Conservation (phyloP, 92 coral and sea anemone genomes). For the Actinernus sp. region DNA sequence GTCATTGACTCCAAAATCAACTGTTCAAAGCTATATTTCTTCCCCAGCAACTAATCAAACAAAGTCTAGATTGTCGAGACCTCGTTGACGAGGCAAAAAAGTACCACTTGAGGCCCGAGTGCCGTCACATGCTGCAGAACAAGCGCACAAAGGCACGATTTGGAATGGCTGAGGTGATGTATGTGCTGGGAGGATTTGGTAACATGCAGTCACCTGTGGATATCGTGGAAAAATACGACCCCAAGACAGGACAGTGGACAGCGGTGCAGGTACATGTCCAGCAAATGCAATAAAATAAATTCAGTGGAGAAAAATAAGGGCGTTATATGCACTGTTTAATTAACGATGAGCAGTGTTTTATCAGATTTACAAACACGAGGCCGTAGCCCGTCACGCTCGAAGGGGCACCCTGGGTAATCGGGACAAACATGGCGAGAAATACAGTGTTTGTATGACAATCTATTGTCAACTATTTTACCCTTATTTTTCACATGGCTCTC, state of each 20-base stretch:
- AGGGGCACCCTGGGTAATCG: too few species aligned
- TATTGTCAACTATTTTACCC: too few species aligned
- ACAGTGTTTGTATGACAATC: too few species aligned
- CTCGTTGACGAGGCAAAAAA: conserved; percentile 96
- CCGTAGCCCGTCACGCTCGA: too few species aligned
- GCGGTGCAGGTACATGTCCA: conserved; percentile 58
- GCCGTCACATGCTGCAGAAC: conserved; percentile 86
- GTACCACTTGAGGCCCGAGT: conserved; percentile 96
- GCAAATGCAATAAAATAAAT: background rate
- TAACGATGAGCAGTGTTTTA: too few species aligned
- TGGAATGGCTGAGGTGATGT: conserved; percentile 91
- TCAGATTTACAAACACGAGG: too few species aligned
- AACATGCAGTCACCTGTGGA: conserved; percentile 92
- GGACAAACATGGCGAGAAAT: too few species aligned
- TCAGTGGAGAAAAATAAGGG: too few species aligned
- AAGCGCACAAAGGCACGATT: conserved; percentile 85
- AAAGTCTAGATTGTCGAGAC: conserved; percentile 92
- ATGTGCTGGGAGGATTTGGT: conserved; percentile 99
- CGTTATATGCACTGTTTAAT: too few species aligned
- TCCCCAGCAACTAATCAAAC: conserved; percentile 74
- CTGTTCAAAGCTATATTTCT: too few species aligned
- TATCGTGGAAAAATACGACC: conserved; percentile 92
- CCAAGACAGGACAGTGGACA: conserved; percentile 81
- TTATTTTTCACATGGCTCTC: too few species aligned
- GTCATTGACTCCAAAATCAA: background rate